Evolutionary conservation across 2,888 invertebrate genomes (phyloP).

Genomic region (Cantharis rufa): DNA sequence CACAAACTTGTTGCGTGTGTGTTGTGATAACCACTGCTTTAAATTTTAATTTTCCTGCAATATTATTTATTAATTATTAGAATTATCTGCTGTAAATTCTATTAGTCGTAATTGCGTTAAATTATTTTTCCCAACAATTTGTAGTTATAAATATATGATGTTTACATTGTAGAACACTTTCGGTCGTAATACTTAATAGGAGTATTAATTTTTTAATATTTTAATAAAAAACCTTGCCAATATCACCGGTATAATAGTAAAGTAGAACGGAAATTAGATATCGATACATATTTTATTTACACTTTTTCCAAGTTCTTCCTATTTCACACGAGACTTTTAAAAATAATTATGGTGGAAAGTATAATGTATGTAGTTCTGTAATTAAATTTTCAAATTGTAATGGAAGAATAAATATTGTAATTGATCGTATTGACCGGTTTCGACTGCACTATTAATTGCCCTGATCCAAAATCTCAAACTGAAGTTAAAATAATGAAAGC

Average conservation of each 20-base stretch:
- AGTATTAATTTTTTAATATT: neutral
- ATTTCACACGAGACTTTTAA: neutral
- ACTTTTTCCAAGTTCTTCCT: neutral
- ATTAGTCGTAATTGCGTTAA: neutral
- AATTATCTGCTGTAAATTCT: neutral
- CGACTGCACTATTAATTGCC: neutral
- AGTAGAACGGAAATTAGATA: neutral
- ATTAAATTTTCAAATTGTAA: neutral
- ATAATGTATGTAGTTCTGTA: neutral
- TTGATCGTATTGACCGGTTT: neutral
- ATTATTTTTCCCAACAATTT: neutral
- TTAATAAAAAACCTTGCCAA: neutral
- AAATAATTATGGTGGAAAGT: neutral
- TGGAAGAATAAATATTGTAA: neutral
- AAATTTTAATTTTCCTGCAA: neutral
- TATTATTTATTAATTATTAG: neutral
- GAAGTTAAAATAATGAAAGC: neutral
- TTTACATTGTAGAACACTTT: neutral
- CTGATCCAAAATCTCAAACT: neutral
- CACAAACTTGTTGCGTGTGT: conserved; percentile 18
- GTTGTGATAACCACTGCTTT: neutral
- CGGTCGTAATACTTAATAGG: neutral
- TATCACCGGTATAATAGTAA: neutral
- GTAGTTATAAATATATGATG: neutral
- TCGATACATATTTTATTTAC: neutral